phyloP scores from a whole-genome alignment of 2,888 invertebrate genomes.

The Drosophila mulleri region DNA sequence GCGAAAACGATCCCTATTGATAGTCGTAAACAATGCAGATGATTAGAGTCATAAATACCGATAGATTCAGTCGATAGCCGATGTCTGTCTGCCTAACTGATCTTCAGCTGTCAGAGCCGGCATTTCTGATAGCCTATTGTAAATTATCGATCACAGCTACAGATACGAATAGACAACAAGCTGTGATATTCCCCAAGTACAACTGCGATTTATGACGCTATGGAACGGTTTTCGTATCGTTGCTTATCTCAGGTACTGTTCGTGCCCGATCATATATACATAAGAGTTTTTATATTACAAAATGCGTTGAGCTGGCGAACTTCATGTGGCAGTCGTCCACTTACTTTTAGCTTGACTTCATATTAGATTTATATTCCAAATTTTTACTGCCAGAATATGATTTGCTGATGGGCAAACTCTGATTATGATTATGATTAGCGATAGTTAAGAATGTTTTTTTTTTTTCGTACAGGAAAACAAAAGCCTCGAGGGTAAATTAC shows the following conservation, averaged over 20 bases:
- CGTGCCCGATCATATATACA: background rate
- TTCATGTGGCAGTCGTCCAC: background rate
- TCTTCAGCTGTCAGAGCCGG: slow-evolving; percentile 18
- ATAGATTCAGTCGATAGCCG: slow-evolving; percentile 1
- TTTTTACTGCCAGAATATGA: slow-evolving; percentile 2
- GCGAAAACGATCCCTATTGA: slow-evolving; percentile 87
- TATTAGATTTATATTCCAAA: background rate
- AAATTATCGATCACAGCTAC: slow-evolving; percentile 9
- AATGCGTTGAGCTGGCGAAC: too few relatives aligned
- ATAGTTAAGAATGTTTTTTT: slow-evolving; percentile 3
- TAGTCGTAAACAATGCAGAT: background rate
- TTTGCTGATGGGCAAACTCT: slow-evolving; percentile 4
- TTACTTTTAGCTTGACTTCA: background rate
- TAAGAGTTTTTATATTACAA: background rate
- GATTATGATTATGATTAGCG: slow-evolving; percentile 26
- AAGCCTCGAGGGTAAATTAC: background rate
- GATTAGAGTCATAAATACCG: slow-evolving; percentile 3
- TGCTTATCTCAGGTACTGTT: slow-evolving; percentile 10
- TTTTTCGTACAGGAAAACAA: background rate
- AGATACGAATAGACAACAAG: slow-evolving; percentile 25
- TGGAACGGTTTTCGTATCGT: slow-evolving; percentile 25
- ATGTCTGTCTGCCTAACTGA: background rate
- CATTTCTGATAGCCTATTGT: slow-evolving; percentile 5
- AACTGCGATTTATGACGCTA: slow-evolving; percentile 13
- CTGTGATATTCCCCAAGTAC: slow-evolving; percentile 20